Base-by-base conservation (phyloP, 2,797 vertebrate genomes). In the Pantherophis alleghaniensis region DNA sequence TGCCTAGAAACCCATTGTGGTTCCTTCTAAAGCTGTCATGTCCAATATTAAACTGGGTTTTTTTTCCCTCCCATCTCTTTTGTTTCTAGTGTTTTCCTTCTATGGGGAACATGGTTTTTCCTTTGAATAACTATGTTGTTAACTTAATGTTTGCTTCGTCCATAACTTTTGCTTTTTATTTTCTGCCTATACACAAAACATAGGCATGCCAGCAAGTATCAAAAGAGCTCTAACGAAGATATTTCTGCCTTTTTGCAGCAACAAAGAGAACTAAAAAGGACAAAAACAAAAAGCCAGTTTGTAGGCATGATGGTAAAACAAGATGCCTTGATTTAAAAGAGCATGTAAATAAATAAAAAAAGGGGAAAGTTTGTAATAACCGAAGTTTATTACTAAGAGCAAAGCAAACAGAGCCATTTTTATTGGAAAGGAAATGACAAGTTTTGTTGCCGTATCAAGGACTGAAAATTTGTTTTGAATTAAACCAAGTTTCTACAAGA, bases 131-230 rank as follows among this genome's bases (percentile, higher is more conserved):
- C 42, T 95, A 88, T 95, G 26, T 88, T 90, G 2, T 57, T 95
- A 95, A 87, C 87, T 51, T 95, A 96, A 94, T 92, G 83, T 79
- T 74, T 95, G 87, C 92, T 95, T 86, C 94, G 94, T 94, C 93
- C 91, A 93, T 89, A 32, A 14, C 37, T 91, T 93, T 59, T 90
- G 9, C 53, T 95, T 83, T 95, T 95, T 86, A 37, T 63, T 92
- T 93, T 79, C 57, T 94, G 90, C 63, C 92, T 55, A 53, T 56
- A 9, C 92, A 96, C 94, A 95, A 95, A 96, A 92, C 92, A 95
- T 90, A 96, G 91, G 91, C 96, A 93, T 90, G 93, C 88, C 91
- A 96, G 91, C 37, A 94, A 92, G 92, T 89, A 95, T 59, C 2
- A n/a, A 93, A 59, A 93, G 7, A 3, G 0, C 42, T 94, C 32